phyloP scores from a whole-genome alignment of 2,113 vertebrate species.

The Anarhynchus alexandrinus region DNA sequence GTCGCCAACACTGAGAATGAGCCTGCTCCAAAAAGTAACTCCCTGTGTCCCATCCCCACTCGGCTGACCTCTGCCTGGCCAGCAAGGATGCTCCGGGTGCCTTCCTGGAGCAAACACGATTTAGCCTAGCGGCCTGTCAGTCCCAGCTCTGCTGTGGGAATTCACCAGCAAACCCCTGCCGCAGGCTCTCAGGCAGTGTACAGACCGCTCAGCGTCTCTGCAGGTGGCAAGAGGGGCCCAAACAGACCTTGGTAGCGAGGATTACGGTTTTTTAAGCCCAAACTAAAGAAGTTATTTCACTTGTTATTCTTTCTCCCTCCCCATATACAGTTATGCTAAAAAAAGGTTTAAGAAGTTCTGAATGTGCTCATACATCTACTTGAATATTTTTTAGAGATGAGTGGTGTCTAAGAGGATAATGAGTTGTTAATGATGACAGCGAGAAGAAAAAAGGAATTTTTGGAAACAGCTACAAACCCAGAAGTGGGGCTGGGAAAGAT shows the following conservation, averaged over 20 bases:
- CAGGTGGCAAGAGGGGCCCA: background rate
- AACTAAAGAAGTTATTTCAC: background rate
- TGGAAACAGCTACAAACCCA: background rate
- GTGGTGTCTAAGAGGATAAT: background rate
- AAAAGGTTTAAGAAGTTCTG: background rate
- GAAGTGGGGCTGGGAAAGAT: background rate
- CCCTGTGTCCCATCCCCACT: no score
- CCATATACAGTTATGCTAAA: background rate
- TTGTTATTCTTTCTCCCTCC: background rate
- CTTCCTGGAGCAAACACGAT: background rate
- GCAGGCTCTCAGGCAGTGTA: background rate
- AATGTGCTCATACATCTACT: background rate
- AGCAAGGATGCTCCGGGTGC: background rate
- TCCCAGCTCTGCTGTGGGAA: background rate
- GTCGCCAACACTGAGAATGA: background rate
- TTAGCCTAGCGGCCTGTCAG: background rate
- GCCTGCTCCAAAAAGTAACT: background rate
- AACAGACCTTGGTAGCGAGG: background rate
- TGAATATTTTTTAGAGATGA: background rate
- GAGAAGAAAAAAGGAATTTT: background rate
- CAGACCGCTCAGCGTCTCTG: background rate
- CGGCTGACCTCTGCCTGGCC: background rate
- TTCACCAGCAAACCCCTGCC: background rate
- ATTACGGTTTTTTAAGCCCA: rapidly evolving
- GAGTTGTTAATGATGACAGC: background rate